A percentile compares a stretch with the other conserved stretches of the same genome.
Conservation (phyloP, 2,113 vertebrate species). For the Athene noctua region DNA sequence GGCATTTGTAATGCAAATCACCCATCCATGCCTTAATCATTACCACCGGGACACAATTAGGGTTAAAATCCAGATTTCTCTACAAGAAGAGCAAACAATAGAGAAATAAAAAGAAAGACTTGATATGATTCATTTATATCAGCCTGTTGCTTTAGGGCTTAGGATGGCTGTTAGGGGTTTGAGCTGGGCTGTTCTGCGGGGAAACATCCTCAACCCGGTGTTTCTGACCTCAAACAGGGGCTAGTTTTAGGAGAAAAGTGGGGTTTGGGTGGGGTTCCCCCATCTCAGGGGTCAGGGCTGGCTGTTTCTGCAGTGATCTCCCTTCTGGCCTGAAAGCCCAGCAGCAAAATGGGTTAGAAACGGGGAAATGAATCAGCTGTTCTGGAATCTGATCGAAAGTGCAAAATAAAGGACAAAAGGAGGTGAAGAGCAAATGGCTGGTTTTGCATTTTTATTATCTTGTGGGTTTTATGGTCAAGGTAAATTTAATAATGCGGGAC, state of each 20-base stretch:
- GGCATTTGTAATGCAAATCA: conserved; percentile 74
- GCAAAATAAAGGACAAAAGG: not conserved
- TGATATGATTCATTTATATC: conserved; percentile 24
- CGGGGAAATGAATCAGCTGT: not conserved
- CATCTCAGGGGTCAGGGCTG: not conserved
- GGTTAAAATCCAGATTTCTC: conserved; percentile 74
- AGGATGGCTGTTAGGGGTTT: not conserved
- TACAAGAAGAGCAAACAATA: conserved; percentile 58
- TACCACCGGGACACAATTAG: conserved; percentile 75
- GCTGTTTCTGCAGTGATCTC: not conserved
- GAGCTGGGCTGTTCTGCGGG: not conserved
- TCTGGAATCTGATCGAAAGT: not conserved
- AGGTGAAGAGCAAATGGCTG: not conserved
- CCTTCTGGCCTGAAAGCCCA: not conserved
- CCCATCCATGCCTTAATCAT: conserved; percentile 71
- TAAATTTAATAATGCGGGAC: not conserved
- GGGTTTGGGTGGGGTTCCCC: not conserved
- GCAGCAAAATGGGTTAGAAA: not conserved
- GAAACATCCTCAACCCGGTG: not conserved
- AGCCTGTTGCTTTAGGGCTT: not conserved
- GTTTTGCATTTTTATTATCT: not conserved
- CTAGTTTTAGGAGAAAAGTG: not conserved
- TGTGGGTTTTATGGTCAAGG: not conserved
- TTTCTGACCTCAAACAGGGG: not conserved
- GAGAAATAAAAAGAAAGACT: conserved; percentile 48